Percentiles rank a stretch among this genome's conserved stretches.
phyloP scores from a whole-genome alignment of 1,140 invertebrate species.

The Lepidurus couesii region DNA sequence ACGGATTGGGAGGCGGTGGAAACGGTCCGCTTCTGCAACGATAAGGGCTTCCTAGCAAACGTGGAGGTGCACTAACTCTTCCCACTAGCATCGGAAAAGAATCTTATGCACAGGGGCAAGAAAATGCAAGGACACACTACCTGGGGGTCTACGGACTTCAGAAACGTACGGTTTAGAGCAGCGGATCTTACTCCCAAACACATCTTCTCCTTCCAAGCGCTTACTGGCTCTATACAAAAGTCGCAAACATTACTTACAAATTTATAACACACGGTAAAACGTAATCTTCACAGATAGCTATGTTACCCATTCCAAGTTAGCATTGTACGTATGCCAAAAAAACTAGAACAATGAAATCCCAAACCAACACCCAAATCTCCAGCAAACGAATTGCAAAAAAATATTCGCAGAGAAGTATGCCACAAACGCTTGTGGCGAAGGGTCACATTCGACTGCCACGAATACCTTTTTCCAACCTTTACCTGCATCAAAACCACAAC shows the following conservation, averaged over 20 bases:
- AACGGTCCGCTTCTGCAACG: conserved; percentile 28
- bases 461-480: not conserved
- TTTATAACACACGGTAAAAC: conserved; percentile 17
- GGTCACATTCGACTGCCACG: not conserved
- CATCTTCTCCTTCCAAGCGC: conserved; percentile 77
- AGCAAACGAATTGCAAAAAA: not conserved
- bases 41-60: conserved; percentile 22
- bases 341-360: not conserved
- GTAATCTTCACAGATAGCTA: not conserved
- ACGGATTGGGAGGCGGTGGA: conserved; percentile 32
- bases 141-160: conserved; percentile 25
- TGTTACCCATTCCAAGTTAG: not conserved
- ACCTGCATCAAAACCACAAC: not conserved
- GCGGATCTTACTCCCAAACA: conserved; percentile 69
- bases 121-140: not conserved
- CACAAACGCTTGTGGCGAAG: not conserved
- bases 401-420: conserved; percentile 8
- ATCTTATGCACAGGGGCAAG: not conserved
- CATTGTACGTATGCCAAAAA: conserved; percentile 25
- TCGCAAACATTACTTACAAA: conserved; percentile 39
- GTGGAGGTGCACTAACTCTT: not conserved
- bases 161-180: conserved; percentile 43
- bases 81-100: not conserved
- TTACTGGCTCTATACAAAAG: conserved; percentile 61
- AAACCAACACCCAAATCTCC: not conserved